Evolutionary conservation across 2,113 vertebrate species (phyloP), one percentile per base, ranked within the genome.

Genomic region (Noturus placidus): DNA sequence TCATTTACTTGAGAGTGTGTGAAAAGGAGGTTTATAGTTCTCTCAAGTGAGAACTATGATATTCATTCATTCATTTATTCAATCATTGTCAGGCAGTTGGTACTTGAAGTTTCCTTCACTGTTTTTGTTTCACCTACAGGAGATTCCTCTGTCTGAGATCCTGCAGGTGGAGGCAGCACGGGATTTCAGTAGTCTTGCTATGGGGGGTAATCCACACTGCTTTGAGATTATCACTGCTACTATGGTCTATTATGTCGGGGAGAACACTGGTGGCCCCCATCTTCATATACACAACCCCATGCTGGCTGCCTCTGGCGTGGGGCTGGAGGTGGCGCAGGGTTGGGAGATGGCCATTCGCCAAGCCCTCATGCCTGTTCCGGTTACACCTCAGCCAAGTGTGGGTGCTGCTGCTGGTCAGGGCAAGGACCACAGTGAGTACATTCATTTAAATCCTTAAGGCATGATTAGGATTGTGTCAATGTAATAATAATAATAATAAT

Each of bases 121-220:
- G 86, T 70, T 88, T 88, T 91, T 92, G 92, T 92, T 93, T 88
- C 30, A 74, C 74, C 76, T 25, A 90, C 92, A 99, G 98, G 99
- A 99, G 95, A 97, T 99, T 91, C 98, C 99, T 74, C 96, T 99
- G 92, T 99, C 99, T 83, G 98, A 99, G 96, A 99, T 99, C 94
- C 97, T 99, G 56, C 98, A 98, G 93, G 95, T 99, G 89, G 97
- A 97, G 89, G 95, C 94, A 19, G 97, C 96, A 88, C 95, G 94
- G 93, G 97, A 97, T 94, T 96, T 97, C 92, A 95, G 95, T 82
- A 96, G 94, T 65, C 92, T 95, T 87, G 95, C 96, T 65, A 96
- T 97, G 92, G 97, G 97, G 90, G 97, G 97, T 94, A 99, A 97
- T 92, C 97, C 97, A 22, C 97, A 99, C 96, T 99, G 98, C 95